Percentiles rank a stretch among this genome's conserved stretches.
Conservation (phyloP, 2,797 vertebrate genomes). For the Hydrocynus forskahlii region DNA sequence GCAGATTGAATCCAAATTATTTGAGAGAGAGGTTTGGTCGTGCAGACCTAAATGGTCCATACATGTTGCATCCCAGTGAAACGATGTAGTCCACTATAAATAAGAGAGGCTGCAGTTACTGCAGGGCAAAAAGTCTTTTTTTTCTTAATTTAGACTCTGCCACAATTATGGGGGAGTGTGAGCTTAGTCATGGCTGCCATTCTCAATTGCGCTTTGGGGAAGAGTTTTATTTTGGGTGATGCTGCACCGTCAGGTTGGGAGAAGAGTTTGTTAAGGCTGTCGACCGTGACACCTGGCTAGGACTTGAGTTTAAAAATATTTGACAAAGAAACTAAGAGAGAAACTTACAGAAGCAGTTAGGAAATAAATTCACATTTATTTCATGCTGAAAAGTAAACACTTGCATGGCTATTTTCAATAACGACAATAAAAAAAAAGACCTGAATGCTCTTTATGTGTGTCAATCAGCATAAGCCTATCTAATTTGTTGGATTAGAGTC, state of each 20-base stretch:
- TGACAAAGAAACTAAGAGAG: constrained; percentile 45
- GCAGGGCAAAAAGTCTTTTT: constrained; percentile 65
- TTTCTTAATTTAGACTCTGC: constrained; percentile 69
- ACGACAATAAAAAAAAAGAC: neutral
- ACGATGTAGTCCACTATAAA: constrained; percentile 66
- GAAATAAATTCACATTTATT: constrained; percentile 22
- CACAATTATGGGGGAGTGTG: constrained; percentile 64
- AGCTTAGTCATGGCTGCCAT: constrained; percentile 73
- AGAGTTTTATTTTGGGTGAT: constrained; percentile 66
- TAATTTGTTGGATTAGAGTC: constrained; percentile 67
- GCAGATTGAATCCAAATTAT: neutral
- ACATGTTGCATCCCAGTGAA: constrained; percentile 70
- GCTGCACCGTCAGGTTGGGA: constrained; percentile 47
- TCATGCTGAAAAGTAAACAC: constrained; percentile 45
- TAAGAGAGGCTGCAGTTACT: constrained; percentile 69
- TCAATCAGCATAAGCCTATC: constrained; percentile 19
- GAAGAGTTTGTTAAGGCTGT: constrained; percentile 58
- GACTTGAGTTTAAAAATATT: constrained; percentile 54
- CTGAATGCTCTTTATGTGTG: constrained; percentile 49
- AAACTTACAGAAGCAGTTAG: constrained; percentile 44
- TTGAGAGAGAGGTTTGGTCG: neutral
- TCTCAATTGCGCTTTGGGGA: constrained; percentile 63
- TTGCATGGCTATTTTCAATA: constrained; percentile 70
- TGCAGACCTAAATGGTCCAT: constrained; percentile 52
- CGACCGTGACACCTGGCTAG: constrained; percentile 57